Evolutionary conservation across 1,140 invertebrate genomes (phyloP).

Genomic region (Ceratina japonica): DNA sequence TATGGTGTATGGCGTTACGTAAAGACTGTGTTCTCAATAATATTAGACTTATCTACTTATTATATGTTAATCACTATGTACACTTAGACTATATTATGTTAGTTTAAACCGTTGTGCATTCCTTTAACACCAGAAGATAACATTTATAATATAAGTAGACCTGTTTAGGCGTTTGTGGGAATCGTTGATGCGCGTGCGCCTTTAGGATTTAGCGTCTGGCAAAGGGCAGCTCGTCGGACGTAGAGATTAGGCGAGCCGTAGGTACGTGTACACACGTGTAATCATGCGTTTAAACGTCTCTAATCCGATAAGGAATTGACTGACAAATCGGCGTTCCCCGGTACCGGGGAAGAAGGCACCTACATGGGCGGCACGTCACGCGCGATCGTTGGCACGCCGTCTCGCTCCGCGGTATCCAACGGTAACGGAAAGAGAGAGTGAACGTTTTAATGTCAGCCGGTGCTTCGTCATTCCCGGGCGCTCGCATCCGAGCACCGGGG

Average conservation of each 20-base stretch:
- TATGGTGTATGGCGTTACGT: too few species aligned
- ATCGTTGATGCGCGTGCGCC: too few species aligned
- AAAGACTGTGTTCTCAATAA: too few species aligned
- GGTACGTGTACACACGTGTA: constrained; percentile 58
- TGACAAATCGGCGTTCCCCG: constrained; percentile 67
- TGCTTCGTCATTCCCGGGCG: constrained; percentile 53
- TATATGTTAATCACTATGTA: too few species aligned
- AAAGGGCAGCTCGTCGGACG: constrained; percentile 49
- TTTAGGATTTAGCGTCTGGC: background rate
- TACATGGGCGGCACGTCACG: constrained; percentile 13
- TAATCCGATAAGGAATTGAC: constrained; percentile 70
- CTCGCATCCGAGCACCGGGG: constrained; percentile 14
- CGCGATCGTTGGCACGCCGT: constrained; percentile 16
- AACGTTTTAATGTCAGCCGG: constrained; percentile 57
- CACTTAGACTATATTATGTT: too few species aligned
- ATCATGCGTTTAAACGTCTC: constrained; percentile 62
- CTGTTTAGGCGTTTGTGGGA: too few species aligned
- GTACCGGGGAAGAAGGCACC: constrained; percentile 23
- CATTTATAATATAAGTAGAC: too few species aligned
- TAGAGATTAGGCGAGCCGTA: constrained; percentile 55
- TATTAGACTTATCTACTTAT: too few species aligned
- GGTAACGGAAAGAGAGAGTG: constrained; percentile 54
- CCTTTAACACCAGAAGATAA: too few species aligned
- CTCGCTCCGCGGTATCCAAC: background rate
- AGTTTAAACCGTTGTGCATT: too few species aligned